phyloP scores from a whole-genome alignment of 2,797 vertebrate genomes.

The Urocyon cinereoargenteus region DNA sequence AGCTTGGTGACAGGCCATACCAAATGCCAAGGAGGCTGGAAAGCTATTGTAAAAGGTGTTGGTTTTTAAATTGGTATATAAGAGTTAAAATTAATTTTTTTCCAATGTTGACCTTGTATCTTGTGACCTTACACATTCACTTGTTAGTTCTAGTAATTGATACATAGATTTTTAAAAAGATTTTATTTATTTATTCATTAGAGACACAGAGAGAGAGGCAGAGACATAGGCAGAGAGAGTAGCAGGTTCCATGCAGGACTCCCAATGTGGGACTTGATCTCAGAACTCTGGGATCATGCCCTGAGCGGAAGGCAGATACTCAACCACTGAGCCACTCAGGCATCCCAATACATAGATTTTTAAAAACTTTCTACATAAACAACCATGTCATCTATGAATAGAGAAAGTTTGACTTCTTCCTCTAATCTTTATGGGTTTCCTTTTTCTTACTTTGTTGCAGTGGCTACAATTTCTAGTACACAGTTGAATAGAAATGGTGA shows the following conservation, averaged over 20 bases:
- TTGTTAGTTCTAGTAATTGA: not conserved
- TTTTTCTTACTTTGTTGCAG: not conserved
- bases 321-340: too few relatives aligned
- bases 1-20: not conserved
- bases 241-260: too few relatives aligned
- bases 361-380: not conserved
- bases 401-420: not conserved
- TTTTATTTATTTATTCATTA: too few relatives aligned
- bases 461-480: not conserved
- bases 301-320: too few relatives aligned
- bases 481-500: not conserved
- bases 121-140: constrained; percentile 2
- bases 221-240: too few relatives aligned
- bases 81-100: not conserved
- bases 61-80: not conserved
- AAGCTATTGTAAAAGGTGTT: not conserved
- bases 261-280: too few relatives aligned
- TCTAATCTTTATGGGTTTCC: not conserved
- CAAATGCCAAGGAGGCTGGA: not conserved
- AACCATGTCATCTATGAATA: not conserved
- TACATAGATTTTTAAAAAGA: not conserved
- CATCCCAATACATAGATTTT: not conserved
- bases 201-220: too few relatives aligned
- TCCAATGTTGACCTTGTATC: not conserved
- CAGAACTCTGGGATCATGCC: too few relatives aligned